Conservation (phyloP, 2,797 vertebrate species). For the Gymnothorax javanicus region DNA sequence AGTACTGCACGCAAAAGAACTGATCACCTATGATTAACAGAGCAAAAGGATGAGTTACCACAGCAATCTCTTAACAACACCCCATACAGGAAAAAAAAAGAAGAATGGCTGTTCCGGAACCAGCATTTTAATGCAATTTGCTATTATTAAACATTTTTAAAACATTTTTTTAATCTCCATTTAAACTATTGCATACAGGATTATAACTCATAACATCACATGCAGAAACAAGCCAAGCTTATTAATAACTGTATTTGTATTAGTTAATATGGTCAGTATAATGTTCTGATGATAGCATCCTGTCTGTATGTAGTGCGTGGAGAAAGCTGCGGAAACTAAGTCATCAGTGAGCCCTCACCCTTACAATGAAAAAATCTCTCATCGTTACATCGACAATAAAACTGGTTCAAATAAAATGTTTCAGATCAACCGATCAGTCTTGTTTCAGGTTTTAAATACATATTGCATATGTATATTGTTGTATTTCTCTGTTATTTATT, state of each 20-base stretch:
- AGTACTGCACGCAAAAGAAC: slow-evolving; percentile 75
- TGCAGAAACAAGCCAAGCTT: slow-evolving; percentile 86
- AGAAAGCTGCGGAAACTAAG: slow-evolving; percentile 57
- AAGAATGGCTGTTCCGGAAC: slow-evolving; percentile 80
- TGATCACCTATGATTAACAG: slow-evolving; percentile 71
- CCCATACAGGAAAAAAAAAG: slow-evolving; percentile 65
- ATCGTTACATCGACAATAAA: slow-evolving; percentile 51
- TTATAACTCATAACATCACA: slow-evolving; percentile 85
- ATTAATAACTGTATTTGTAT: slow-evolving; percentile 56
- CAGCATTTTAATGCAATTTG: slow-evolving; percentile 83
- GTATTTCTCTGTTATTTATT: slow-evolving; percentile 41
- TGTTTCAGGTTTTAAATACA: slow-evolving; percentile 50
- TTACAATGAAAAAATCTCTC: slow-evolving; percentile 15
- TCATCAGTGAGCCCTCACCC: slow-evolving; percentile 40
- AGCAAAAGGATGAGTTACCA: slow-evolving; percentile 71
- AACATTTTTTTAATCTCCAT: slow-evolving; percentile 69
- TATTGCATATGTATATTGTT: slow-evolving; percentile 45
- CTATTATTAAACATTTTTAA: slow-evolving; percentile 76
- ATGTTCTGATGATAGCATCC: slow-evolving; percentile 58
- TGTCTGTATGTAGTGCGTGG: slow-evolving; percentile 52
- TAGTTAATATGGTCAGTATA: slow-evolving; percentile 47
- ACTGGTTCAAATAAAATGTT: slow-evolving; percentile 48
- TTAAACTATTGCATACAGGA: slow-evolving; percentile 89
- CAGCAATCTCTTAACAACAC: slow-evolving; percentile 80
- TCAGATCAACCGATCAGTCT: slow-evolving; percentile 47